Base-by-base conservation (phyloP, 2,888 invertebrate genomes). In the Campoplex capitator region DNA sequence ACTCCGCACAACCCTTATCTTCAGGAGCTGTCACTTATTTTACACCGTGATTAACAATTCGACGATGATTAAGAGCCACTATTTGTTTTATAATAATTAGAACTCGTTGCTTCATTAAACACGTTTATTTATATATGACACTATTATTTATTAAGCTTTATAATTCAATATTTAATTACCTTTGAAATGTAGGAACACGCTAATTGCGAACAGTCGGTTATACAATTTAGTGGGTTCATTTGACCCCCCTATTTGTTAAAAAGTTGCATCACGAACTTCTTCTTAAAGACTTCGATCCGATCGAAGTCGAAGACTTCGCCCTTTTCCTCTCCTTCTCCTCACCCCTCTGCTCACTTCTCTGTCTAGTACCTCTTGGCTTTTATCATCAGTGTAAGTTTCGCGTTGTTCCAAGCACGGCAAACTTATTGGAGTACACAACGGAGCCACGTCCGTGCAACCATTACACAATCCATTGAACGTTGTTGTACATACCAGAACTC, bases 371-470 rank as follows among this genome's bases (percentile, higher is more conserved):
- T 84, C 74, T 38, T 38, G 18, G 32, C 35, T 70, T 78, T 38
- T 68, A 68, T 67, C 78, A 62, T 58, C 38, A 70, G 28, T 65
- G 18, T 70, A 70, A 70, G 56, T 79, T 71, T n/a, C 18, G 23
- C 28, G 35, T 32, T 62, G 48, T 62, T 38, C 73, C n/a, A n/a
- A n/a, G 56, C 28, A 35, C 48, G 56, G 48, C 45, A 76, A 83
- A 83, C 83, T 86, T 83, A 73, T 80, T 67, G 67, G 71, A 62
- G 71, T 32, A 71, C 82, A 67, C 80, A 79, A 83, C 65, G 48
- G 65, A 11, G 45, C 67, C 70, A 56, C 79, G 75, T 79, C 48
- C 75, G 78, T 65, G 67, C 62, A 51, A 67, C 65, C 42, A 75
- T 86, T 79, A 79, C 58, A 83, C 75, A 83, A 83, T 79, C 62